Percentiles rank a stretch among this genome's conserved stretches.
phyloP scores from a whole-genome alignment of 2,797 vertebrate species.

The Xyrichtys novacula region DNA sequence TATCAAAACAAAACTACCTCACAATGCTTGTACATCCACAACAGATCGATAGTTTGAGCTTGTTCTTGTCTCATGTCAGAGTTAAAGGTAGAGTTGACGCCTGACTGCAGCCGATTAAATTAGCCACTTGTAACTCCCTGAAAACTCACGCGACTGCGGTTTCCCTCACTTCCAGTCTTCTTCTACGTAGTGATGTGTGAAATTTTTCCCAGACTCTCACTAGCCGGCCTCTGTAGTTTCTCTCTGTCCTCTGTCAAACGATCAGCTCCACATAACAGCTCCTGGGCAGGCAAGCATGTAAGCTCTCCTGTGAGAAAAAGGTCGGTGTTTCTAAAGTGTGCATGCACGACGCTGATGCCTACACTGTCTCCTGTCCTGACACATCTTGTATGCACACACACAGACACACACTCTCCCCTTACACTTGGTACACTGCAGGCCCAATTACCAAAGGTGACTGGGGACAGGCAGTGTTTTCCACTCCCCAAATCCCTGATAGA shows the following conservation, averaged over 20 bases:
- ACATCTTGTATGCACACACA: constrained; percentile 21
- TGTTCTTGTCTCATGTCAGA: constrained; percentile 33
- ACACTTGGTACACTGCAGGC: constrained; percentile 38
- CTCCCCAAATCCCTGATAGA: constrained; percentile 68
- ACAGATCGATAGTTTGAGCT: constrained; percentile 58
- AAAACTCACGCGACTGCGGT: constrained; percentile 46
- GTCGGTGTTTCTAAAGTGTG: constrained; percentile 18
- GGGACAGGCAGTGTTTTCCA: constrained; percentile 62
- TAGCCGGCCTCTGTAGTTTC: constrained; percentile 30
- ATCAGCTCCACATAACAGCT: constrained; percentile 58
- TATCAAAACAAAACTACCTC: constrained; percentile 7
- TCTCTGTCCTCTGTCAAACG: constrained; percentile 59
- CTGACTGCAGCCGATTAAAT: constrained; percentile 48
- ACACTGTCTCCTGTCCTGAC: constrained; percentile 27
- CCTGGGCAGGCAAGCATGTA: constrained; percentile 66
- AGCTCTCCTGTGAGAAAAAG: constrained; percentile 51
- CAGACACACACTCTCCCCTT: constrained; percentile 31
- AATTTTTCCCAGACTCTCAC: constrained; percentile 31
- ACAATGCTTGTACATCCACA: constrained; percentile 11
- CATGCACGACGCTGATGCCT: constrained; percentile 15
- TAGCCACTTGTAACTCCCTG: constrained; percentile 51
- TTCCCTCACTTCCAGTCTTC: constrained; percentile 54
- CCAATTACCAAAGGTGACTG: constrained; percentile 62
- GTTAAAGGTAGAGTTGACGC: constrained; percentile 21
- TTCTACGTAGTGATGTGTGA: constrained; percentile 44